Evolutionary conservation across 2,888 invertebrate species (phyloP).

Genomic region (Tholera decimalis): DNA sequence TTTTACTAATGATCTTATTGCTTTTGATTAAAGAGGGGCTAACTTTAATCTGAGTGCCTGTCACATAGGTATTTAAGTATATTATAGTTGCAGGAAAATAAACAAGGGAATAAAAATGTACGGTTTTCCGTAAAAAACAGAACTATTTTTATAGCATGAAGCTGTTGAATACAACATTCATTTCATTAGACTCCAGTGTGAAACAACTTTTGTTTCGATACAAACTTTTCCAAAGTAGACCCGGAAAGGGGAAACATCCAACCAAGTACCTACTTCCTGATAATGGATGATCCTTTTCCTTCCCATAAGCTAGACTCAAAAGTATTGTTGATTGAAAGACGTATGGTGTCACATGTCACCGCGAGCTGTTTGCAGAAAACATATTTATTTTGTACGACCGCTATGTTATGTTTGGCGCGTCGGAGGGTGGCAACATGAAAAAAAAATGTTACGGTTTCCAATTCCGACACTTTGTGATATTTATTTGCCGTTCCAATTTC

Average conservation of each 20-base stretch:
- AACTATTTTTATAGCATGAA: neutral
- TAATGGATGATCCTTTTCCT: constrained; percentile 50
- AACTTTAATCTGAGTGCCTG: neutral
- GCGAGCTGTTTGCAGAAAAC: constrained; percentile 63
- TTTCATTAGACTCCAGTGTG: neutral
- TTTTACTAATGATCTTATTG: constrained; percentile 25
- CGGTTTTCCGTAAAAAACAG: too few relatives aligned
- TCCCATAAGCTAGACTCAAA: constrained; percentile 56
- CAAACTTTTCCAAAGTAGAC: constrained; percentile 30
- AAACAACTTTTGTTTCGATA: constrained; percentile 26
- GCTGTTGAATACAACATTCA: neutral
- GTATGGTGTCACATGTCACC: constrained; percentile 66
- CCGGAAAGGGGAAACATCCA: constrained; percentile 15
- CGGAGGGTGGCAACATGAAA: constrained; percentile 41
- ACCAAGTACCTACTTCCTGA: constrained; percentile 34
- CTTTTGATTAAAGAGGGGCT: neutral
- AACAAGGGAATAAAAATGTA: neutral
- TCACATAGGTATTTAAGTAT: neutral
- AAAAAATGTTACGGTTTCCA: constrained; percentile 50
- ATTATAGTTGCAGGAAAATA: neutral
- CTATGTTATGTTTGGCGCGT: constrained; percentile 55
- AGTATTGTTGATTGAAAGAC: constrained; percentile 69
- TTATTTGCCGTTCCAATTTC: constrained; percentile 63
- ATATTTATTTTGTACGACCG: constrained; percentile 69
- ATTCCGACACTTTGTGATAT: constrained; percentile 62